Evolutionary conservation across 2,888 invertebrate species (phyloP).

Genomic region (Troides oblongomaculatus): DNA sequence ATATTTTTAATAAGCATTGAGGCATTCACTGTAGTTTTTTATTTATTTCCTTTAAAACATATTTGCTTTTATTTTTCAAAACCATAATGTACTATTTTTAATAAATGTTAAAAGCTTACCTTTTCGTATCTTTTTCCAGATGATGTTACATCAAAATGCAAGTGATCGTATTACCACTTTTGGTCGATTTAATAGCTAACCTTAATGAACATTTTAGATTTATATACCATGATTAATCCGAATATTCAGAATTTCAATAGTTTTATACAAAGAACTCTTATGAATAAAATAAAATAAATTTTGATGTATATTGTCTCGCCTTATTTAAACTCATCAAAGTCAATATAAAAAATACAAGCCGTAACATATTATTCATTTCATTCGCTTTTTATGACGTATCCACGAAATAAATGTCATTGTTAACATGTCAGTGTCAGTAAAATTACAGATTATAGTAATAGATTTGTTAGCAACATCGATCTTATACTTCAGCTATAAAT

Average conservation of each 20-base stretch:
- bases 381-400: slow-evolving; percentile 10
- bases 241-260: background rate
- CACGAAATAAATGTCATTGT: background rate
- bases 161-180: slow-evolving; percentile 24
- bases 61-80: no score
- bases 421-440: slow-evolving; percentile 3
- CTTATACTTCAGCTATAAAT: background rate
- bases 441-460: background rate
- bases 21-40: no score
- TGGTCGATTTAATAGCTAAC: slow-evolving; percentile 1
- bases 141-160: slow-evolving; percentile 3
- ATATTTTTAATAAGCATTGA: no score
- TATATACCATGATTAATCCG: slow-evolving; percentile 1
- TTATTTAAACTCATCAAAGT: background rate
- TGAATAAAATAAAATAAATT: background rate
- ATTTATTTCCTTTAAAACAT: no score
- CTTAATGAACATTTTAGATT: slow-evolving; percentile 3
- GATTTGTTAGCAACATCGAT: background rate
- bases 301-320: background rate
- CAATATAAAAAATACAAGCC: slow-evolving; percentile 4
- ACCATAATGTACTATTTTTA: background rate
- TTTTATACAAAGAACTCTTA: slow-evolving; percentile 3
- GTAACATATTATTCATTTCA: slow-evolving; percentile 9
- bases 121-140: slow-evolving; percentile 4
- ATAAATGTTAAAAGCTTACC: slow-evolving; percentile 3